phyloP scores from a whole-genome alignment of 2,888 invertebrate species.

The Camponotus fellah region DNA sequence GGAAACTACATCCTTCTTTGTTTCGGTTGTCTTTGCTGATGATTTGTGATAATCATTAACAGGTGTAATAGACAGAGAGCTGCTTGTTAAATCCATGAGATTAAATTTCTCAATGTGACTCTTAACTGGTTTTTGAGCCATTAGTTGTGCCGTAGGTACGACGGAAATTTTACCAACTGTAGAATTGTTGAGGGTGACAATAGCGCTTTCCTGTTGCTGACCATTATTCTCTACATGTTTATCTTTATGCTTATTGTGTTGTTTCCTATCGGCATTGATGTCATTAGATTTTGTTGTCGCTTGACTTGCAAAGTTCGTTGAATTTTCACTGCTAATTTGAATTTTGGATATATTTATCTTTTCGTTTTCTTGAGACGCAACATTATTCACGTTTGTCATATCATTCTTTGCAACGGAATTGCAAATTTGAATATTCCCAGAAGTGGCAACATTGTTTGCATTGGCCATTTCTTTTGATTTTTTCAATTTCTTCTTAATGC shows the following conservation, averaged over 20 bases:
- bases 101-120: slow-evolving; percentile 79
- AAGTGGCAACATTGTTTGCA: slow-evolving; percentile 54
- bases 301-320: slow-evolving; percentile 66
- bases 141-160: slow-evolving; percentile 80
- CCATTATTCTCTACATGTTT: slow-evolving; percentile 69
- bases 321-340: slow-evolving; percentile 64
- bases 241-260: slow-evolving; percentile 77
- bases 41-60: slow-evolving; percentile 82
- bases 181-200: slow-evolving; percentile 64
- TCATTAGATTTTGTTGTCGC: slow-evolving; percentile 69
- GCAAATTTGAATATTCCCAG: slow-evolving; percentile 59
- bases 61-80: slow-evolving; percentile 83
- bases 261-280: slow-evolving; percentile 64
- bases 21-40: slow-evolving; percentile 74
- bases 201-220: slow-evolving; percentile 68
- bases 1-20: slow-evolving; percentile 82
- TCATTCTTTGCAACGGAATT: slow-evolving; percentile 69
- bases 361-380: slow-evolving; percentile 63
- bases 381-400: slow-evolving; percentile 58
- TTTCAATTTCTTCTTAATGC: slow-evolving; percentile 82
- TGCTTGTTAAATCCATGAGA: slow-evolving; percentile 81
- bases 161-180: slow-evolving; percentile 79
- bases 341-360: slow-evolving; percentile 67
- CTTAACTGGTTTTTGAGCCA: slow-evolving; percentile 79
- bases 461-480: slow-evolving; percentile 76